phyloP scores from a whole-genome alignment of 2,113 vertebrate species.

The Opisthocomus hoazin region DNA sequence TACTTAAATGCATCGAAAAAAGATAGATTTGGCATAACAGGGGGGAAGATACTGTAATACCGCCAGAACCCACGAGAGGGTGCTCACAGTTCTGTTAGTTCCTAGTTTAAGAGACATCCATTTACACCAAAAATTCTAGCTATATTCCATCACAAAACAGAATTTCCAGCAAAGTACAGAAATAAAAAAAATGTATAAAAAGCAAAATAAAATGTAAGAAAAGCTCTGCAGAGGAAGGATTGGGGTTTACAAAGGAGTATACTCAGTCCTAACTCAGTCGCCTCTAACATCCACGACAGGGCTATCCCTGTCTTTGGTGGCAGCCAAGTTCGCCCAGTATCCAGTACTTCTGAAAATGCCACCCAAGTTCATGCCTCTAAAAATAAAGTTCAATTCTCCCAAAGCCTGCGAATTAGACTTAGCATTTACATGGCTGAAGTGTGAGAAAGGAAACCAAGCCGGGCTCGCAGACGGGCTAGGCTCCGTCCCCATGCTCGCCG shows the following conservation, averaged over 20 bases:
- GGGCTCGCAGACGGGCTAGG: neutral
- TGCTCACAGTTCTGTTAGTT: neutral
- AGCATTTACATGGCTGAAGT: neutral
- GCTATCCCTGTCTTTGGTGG: fast-evolving
- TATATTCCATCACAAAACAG: neutral
- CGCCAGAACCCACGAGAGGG: neutral
- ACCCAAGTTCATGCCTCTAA: neutral
- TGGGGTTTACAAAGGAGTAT: neutral
- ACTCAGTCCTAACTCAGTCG: neutral
- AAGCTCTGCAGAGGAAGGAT: neutral
- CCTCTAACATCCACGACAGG: neutral
- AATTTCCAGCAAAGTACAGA: neutral
- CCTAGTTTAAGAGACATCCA: neutral
- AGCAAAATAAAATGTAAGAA: fast-evolving
- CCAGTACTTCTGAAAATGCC: neutral
- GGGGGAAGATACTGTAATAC: neutral
- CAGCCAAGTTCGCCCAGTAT: neutral
- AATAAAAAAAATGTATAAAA: fast-evolving
- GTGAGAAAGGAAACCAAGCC: fast-evolving
- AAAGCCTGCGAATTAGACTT: fast-evolving
- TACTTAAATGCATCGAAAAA: neutral
- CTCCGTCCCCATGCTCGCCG: fast-evolving
- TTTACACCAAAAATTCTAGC: neutral
- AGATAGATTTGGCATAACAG: neutral
- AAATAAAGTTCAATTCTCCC: neutral